Conservation (phyloP, 2,113 vertebrate species). For the Rhinolophus sinicus region DNA sequence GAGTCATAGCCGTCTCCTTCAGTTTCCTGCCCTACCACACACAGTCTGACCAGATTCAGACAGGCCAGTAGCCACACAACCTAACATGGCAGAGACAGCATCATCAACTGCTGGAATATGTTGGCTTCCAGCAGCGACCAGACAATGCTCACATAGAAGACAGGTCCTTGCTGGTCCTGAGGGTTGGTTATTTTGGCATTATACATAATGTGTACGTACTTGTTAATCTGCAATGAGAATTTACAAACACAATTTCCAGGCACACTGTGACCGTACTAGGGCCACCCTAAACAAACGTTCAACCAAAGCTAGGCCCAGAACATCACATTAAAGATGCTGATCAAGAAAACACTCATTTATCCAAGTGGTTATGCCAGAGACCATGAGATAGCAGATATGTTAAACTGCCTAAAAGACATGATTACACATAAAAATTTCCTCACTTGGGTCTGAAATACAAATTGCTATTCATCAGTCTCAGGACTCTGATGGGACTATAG, state of each 20-base stretch:
- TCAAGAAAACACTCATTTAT: background rate
- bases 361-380: background rate
- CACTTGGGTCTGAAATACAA: background rate
- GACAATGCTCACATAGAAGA: background rate
- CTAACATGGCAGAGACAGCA: background rate
- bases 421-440: background rate
- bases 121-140: background rate
- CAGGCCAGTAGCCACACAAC: background rate
- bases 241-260: background rate
- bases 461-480: background rate
- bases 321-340: background rate
- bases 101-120: background rate
- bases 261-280: background rate
- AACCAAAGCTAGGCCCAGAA: too few relatives aligned
- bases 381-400: background rate
- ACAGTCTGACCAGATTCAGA: background rate
- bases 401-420: background rate
- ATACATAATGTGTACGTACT: fast-evolving
- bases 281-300: background rate
- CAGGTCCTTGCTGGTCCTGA: background rate
- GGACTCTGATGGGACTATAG: background rate
- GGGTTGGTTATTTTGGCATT: background rate
- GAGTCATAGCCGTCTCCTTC: background rate
- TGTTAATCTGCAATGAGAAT: background rate
- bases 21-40: background rate